These are phyloP conservation scores for Balearica regulorum DNA, from an alignment of 2,797 vertebrate species.

Conservation along the genomic window DNA sequence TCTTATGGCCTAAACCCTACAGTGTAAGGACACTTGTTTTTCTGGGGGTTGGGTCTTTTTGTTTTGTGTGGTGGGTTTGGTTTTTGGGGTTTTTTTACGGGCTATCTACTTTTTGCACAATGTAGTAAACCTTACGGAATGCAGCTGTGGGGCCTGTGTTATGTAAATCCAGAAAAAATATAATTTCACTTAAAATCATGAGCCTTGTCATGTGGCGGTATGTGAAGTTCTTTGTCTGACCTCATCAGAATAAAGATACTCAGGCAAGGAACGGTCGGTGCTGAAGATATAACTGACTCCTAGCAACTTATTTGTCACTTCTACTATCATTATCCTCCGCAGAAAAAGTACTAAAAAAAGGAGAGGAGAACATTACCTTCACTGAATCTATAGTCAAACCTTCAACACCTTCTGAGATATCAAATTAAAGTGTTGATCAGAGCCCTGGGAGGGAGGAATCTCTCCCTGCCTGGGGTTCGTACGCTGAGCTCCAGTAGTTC, in stretches of 20 bases:
- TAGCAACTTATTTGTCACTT: constrained; percentile 16
- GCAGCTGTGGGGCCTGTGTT: neutral
- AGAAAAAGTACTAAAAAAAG: neutral
- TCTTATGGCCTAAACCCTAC: neutral
- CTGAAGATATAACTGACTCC: neutral
- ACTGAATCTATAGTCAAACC: neutral
- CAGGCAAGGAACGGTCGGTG: accelerated
- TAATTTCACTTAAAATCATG: neutral
- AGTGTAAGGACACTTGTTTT: neutral
- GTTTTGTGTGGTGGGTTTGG: too few species aligned
- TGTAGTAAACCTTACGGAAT: neutral
- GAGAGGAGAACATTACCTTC: neutral
- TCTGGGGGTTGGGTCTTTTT: neutral
- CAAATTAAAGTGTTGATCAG: neutral
- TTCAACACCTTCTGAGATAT: neutral
- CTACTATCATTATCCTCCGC: neutral
- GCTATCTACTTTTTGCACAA: neutral
- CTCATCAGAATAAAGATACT: neutral
- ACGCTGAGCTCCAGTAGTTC: neutral
- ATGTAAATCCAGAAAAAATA: neutral
- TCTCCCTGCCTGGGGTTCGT: neutral
- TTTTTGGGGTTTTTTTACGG: neutral
- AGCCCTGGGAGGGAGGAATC: neutral
- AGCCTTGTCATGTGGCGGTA: neutral
- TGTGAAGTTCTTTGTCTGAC: neutral